phyloP scores from a whole-genome alignment of 2,113 vertebrate species.

The Anseranas semipalmata region DNA sequence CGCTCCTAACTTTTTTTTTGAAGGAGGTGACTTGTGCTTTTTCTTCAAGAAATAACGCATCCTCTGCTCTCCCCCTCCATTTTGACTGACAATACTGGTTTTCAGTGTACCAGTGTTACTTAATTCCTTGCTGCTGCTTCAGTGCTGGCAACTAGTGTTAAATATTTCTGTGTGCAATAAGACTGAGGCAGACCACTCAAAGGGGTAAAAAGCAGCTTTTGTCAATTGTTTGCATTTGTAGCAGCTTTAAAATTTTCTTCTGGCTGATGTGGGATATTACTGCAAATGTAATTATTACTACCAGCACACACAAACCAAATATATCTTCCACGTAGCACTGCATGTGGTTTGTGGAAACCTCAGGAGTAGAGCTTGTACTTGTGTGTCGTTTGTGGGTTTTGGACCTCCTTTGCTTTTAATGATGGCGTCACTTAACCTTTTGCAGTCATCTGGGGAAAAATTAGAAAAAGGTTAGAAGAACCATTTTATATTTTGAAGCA shows the following conservation, averaged over 20 bases:
- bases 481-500: neutral
- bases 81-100: neutral
- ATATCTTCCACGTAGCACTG: neutral
- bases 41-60: neutral
- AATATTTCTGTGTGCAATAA: neutral
- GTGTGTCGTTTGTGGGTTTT: neutral
- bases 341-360: neutral
- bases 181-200: neutral
- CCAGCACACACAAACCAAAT: neutral
- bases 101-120: neutral
- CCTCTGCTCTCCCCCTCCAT: neutral
- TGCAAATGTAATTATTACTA: neutral
- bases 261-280: neutral
- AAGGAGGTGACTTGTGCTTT: neutral
- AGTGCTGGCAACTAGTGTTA: neutral
- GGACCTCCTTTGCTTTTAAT: neutral
- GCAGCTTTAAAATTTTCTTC: neutral
- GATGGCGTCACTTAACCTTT: neutral
- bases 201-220: neutral
- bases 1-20: neutral
- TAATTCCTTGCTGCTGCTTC: neutral
- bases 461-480: neutral
- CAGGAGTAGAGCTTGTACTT: neutral
- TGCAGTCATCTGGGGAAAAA: neutral
- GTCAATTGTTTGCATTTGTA: neutral